phyloP scores from a whole-genome alignment of 2,797 vertebrate species.

The Mus minutoides region DNA sequence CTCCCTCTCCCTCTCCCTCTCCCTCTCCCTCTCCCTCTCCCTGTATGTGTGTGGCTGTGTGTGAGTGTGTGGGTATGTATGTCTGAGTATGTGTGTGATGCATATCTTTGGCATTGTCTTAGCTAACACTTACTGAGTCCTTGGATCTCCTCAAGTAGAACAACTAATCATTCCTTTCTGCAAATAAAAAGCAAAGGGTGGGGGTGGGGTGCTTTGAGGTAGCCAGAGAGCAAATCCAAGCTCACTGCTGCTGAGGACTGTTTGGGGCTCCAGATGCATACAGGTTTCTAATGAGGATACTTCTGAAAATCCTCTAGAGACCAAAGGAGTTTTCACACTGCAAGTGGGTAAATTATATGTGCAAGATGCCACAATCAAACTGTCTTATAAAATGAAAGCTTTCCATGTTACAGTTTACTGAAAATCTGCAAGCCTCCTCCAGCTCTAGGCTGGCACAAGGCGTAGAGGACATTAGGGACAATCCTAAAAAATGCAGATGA shows the following conservation, averaged over 20 bases:
- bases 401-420: neutral
- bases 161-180: neutral
- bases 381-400: neutral
- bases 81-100: neutral
- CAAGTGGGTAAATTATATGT: neutral
- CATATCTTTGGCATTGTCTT: neutral
- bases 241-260: too few species aligned
- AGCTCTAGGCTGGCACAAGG: too few species aligned
- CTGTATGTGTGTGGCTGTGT: neutral
- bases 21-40: too few species aligned
- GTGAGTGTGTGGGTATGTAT: neutral
- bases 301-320: neutral
- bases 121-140: neutral
- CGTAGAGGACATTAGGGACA: neutral
- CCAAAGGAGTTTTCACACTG: neutral
- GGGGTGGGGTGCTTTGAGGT: too few species aligned
- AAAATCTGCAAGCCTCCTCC: neutral
- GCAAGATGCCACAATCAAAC: neutral
- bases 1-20: neutral
- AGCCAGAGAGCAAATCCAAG: too few species aligned
- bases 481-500: neutral
- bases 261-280: neutral
- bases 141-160: neutral
- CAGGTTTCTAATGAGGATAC: neutral
- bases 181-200: neutral